A percentile compares a stretch with the other conserved stretches of the same genome.
These are phyloP conservation scores for Drosophila arizonae DNA, from an alignment of 1,140 invertebrate genomes.

Conservation along the genomic window DNA sequence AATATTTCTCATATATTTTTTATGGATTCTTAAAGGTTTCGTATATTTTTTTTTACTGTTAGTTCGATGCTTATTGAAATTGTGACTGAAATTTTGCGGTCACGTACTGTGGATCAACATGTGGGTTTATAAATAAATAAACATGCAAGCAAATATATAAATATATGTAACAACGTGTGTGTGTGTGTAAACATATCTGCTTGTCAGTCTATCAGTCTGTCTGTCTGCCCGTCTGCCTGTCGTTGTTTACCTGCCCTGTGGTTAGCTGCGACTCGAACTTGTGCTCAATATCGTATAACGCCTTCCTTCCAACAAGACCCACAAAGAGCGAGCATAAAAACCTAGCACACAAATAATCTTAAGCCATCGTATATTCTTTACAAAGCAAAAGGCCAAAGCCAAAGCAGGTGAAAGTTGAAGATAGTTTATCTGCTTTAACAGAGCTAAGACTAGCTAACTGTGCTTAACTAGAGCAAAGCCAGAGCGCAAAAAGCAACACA, in stretches of 20 bases:
- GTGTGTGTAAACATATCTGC: slow-evolving; percentile 4
- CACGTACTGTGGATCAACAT: slow-evolving; percentile 35
- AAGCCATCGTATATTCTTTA: slow-evolving; percentile 14
- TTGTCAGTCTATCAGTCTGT: slow-evolving; percentile 20
- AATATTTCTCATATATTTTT: slow-evolving; percentile 6
- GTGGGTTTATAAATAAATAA: slow-evolving; percentile 43
- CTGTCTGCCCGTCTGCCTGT: background rate
- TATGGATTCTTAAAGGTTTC: slow-evolving; percentile 36
- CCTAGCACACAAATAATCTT: slow-evolving; percentile 3
- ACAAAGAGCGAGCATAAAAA: background rate
- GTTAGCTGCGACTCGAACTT: slow-evolving; percentile 57
- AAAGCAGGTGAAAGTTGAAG: slow-evolving; percentile 37
- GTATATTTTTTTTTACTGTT: slow-evolving; percentile 1
- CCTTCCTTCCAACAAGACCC: slow-evolving; percentile 3
- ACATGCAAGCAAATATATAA: background rate
- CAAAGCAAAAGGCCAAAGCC: slow-evolving; percentile 1
- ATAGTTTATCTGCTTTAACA: slow-evolving; percentile 1
- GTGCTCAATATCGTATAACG: slow-evolving; percentile 67
- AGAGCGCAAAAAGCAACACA: background rate
- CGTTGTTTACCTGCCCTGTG: slow-evolving; percentile 43
- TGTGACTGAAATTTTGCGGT: slow-evolving; percentile 53
- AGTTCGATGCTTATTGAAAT: slow-evolving; percentile 42
- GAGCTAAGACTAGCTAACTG: background rate
- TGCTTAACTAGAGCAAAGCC: slow-evolving; percentile 2
- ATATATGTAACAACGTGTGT: background rate